These are phyloP conservation scores for Pelvicachromis taeniatus DNA, from an alignment of 2,113 vertebrate species.

Conservation along the genomic window DNA sequence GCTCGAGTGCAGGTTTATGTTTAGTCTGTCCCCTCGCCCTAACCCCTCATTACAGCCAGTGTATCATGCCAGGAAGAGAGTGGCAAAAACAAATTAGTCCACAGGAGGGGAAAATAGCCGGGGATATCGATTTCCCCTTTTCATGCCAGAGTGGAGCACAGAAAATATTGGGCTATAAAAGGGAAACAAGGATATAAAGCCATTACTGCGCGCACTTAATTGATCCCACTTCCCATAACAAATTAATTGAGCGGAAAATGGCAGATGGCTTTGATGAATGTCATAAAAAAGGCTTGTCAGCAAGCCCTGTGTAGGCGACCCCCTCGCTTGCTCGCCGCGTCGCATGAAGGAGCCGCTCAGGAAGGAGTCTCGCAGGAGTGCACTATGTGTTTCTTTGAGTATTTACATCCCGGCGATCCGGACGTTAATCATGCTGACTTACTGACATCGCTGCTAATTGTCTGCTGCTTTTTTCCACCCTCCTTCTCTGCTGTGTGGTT, in stretches of 20 bases:
- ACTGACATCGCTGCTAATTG: constrained; percentile 61
- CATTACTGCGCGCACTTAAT: constrained; percentile 77
- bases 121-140: constrained; percentile 70
- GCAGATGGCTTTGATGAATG: constrained; percentile 78
- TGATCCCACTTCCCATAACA: constrained; percentile 78
- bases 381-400: constrained; percentile 12
- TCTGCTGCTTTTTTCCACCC: background rate
- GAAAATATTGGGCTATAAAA: constrained; percentile 80
- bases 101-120: constrained; percentile 55
- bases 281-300: constrained; percentile 78
- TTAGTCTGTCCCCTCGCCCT: constrained; percentile 25
- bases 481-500: constrained; percentile 2
- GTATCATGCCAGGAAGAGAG: constrained; percentile 68
- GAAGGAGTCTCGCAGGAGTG: constrained; percentile 1
- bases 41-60: constrained; percentile 58
- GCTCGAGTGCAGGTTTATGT: background rate
- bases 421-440: constrained; percentile 63
- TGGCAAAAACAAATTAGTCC: constrained; percentile 70
- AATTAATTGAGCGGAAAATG: constrained; percentile 83
- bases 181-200: constrained; percentile 79
- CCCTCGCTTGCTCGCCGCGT: constrained; percentile 25
- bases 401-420: constrained; percentile 53
- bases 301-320: constrained; percentile 53
- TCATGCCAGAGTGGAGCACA: constrained; percentile 72
- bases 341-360: constrained; percentile 21